Percentiles rank a stretch among this genome's conserved stretches.
Conservation (phyloP, 2,113 vertebrate genomes). For the Poeciliopsis prolifica region DNA sequence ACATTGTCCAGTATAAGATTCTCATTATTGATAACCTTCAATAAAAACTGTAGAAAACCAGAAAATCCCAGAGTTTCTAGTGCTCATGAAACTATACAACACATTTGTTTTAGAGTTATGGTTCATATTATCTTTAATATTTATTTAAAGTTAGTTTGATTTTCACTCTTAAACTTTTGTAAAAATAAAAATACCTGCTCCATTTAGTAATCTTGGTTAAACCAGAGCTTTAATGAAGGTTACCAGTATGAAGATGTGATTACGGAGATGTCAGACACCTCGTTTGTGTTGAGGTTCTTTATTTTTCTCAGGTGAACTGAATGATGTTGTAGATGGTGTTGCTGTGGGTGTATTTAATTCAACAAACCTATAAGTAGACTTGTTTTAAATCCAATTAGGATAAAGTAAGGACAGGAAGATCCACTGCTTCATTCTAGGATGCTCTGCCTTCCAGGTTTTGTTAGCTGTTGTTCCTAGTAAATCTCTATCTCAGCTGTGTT, state of each 20-base stretch:
- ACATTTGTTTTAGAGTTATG: too few species aligned
- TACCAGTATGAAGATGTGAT: too few species aligned
- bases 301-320: slow-evolving; percentile 11
- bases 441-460: slow-evolving; percentile 29
- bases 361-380: slow-evolving; percentile 41
- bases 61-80: too few species aligned
- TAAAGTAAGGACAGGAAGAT: slow-evolving; percentile 57
- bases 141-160: too few species aligned
- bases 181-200: too few species aligned
- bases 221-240: too few species aligned
- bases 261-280: neutral
- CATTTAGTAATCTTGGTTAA: too few species aligned
- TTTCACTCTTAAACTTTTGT: too few species aligned
- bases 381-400: slow-evolving; percentile 66
- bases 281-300: neutral
- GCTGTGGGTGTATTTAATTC: slow-evolving; percentile 59
- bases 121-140: too few species aligned
- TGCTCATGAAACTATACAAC: too few species aligned
- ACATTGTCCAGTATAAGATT: neutral
- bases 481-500: slow-evolving; percentile 29
- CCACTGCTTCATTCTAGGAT: slow-evolving; percentile 38
- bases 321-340: slow-evolving; percentile 28
- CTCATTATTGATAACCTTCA: neutral
- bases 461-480: slow-evolving; percentile 34
- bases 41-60: neutral